Base-by-base conservation (phyloP, 1,140 invertebrate genomes). In the Drosophila asahinai region DNA sequence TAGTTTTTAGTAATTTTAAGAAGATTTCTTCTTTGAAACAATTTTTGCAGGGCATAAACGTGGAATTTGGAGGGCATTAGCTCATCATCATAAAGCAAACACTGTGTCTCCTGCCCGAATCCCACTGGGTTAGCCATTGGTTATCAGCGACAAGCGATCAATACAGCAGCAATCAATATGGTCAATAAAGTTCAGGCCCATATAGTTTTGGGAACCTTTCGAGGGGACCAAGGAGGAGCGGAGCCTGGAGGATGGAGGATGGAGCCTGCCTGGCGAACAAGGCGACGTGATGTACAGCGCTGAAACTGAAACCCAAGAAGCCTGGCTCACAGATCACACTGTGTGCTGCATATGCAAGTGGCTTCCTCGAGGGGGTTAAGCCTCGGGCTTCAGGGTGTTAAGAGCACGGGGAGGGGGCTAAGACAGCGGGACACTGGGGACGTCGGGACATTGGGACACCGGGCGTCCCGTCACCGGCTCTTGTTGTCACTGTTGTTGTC, bases 121-220 rank as follows among this genome's bases (percentile, higher is more conserved):
- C 82, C 82, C 75, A 86, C 83, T 86, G 67, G 70, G 61, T 27
- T 51, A 48, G 43, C 74, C 80, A 78, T 74, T 75, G 49, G 57
- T 89, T 90, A 90, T 90, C 86, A 82, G 76, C 22, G 57, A 90
- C 79, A 90, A 90, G 86, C 81, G 76, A 90, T 90, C 86, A 90
- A 90, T 90, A 90, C 86, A 90, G 84, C 84, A 87, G 84, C 84
- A 87, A 87, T 90, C 86, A 90, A 90, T 90, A 90, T 90, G 86
- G 81, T 90, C 86, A 90, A 90, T 90, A 90, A 90, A 90, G 86
- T 90, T 90, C 79, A 72, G 75, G 12, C 54, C 27, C 12, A 33
- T 27, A 51, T 27, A 17, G 14, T 49, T 49, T 25, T 49, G 15
- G 0, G 45, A 38, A 40, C 22, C 19, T 22, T 22, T 22, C 1